Conservation (phyloP, 2,113 vertebrate species). For the Tricholaema leucomelas region DNA sequence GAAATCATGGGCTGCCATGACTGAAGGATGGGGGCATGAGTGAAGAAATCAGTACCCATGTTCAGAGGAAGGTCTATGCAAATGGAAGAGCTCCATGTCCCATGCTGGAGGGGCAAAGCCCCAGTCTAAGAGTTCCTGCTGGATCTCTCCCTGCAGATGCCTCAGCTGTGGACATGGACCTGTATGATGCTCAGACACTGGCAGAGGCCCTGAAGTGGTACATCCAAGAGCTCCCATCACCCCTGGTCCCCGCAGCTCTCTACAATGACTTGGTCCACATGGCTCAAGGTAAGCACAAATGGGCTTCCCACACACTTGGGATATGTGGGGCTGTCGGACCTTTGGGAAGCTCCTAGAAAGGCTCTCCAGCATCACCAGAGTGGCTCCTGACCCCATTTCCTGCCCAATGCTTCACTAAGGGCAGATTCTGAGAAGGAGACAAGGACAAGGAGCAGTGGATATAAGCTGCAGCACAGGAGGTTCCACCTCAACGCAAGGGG, state of each 20-base stretch:
- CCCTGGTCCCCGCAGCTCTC: slow-evolving; percentile 75
- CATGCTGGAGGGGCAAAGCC: not conserved
- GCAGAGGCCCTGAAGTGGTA: slow-evolving; percentile 77
- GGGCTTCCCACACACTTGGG: fast-evolving
- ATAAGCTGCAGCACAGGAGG: too few species aligned
- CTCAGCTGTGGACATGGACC: slow-evolving; percentile 73
- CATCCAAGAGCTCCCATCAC: slow-evolving; percentile 77
- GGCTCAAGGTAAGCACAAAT: slow-evolving; percentile 76
- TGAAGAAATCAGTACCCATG: not conserved
- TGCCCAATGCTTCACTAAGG: not conserved
- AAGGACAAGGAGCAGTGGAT: too few species aligned
- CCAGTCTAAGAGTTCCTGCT: fast-evolving
- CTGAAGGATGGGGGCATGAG: not conserved
- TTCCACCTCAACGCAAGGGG: too few species aligned
- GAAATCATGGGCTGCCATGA: not conserved
- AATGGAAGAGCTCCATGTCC: not conserved
- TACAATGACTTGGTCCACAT: slow-evolving; percentile 81
- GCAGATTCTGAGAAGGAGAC: not conserved
- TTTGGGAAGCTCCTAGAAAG: not conserved
- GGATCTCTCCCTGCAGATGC: slow-evolving; percentile 52
- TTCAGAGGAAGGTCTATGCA: not conserved
- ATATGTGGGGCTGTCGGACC: not conserved
- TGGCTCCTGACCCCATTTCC: not conserved
- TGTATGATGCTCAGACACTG: slow-evolving; percentile 72
- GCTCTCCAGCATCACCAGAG: not conserved